Base-by-base conservation (phyloP, 1,140 invertebrate species). In the Bradysia coprophila region DNA sequence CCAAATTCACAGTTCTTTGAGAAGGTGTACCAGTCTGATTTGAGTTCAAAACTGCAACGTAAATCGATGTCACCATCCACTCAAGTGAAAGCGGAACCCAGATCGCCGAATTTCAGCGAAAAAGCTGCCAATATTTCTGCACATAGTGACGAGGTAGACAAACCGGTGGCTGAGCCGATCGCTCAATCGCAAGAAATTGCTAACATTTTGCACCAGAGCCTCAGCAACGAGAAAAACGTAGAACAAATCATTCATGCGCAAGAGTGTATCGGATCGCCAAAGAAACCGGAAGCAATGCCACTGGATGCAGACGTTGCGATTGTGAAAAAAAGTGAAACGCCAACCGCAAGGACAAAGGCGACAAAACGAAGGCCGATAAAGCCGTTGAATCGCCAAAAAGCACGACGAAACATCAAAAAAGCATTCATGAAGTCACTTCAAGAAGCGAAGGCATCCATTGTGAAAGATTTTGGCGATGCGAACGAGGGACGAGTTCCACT, bases 1-100 rank as follows among this genome's bases (percentile, higher is more conserved):
- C 52, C 57, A 16, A 60, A 60, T 44, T 52, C 57, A 39, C 55
- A 60, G 36, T 60, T 58, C 40, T 59, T 60, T 46, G 55, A 54
- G 16, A 60, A 60, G 45, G 13, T 58, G 31, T 53, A 58, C 40
- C 54, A 58, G 24, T 53, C 56, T 33, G 57, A 60, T 21, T n/a
- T 59, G 3, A 53, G 54, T 23, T 46, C 51, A 16, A 23, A 21
- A 38, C 38, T 18, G 2, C 15, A 22, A 13, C 34, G 42, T 3
- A 41, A 40, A 23, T 40, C 39, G 5, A 22, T 40, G 3, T 40
- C 39, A n/a, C 21, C 39, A 8, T n/a, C 39, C 4, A 23, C 15
- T 19, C n/a, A 10, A 10, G 16, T 38, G 2, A 38, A 38, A 38
- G 11, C 21, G n/a, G 36, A 38, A 38, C 18, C 36, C 16, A 38